Percentiles rank a stretch among this genome's conserved stretches.
These are phyloP conservation scores for Malachius bipustulatus DNA, from an alignment of 2,888 invertebrate genomes.

Conservation along the genomic window DNA sequence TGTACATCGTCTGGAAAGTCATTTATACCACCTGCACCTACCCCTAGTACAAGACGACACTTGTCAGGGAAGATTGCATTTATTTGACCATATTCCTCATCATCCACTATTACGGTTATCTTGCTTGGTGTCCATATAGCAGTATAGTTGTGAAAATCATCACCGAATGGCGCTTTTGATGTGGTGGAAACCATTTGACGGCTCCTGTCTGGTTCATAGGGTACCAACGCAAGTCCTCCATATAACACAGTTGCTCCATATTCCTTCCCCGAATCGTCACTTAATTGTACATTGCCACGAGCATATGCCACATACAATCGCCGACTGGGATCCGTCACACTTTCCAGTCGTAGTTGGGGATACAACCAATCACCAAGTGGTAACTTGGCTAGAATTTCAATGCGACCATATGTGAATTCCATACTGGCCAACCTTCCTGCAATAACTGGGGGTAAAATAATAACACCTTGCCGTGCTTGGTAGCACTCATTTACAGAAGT, in stretches of 20 bases:
- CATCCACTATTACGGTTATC: too few species aligned
- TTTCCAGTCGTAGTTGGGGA: slow-evolving; percentile 34
- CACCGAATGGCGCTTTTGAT: slow-evolving; percentile 16
- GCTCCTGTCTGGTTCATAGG: slow-evolving; percentile 32
- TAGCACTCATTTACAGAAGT: slow-evolving; percentile 26
- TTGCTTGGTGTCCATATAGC: slow-evolving; percentile 54
- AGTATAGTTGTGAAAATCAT: slow-evolving; percentile 37
- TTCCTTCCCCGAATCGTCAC: slow-evolving; percentile 31
- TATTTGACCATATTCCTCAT: too few species aligned
- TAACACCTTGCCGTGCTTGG: too few species aligned
- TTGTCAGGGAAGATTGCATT: too few species aligned
- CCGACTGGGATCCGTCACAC: slow-evolving; percentile 15
- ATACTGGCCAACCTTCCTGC: slow-evolving; percentile 40
- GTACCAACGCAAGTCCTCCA: slow-evolving; percentile 40
- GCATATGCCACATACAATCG: slow-evolving; percentile 31
- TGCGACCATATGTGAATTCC: slow-evolving; percentile 39
- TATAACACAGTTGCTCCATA: slow-evolving; percentile 38
- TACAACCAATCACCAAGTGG: slow-evolving; percentile 45
- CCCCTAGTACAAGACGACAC: slow-evolving; percentile 52
- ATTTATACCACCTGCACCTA: slow-evolving; percentile 55
- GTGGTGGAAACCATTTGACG: slow-evolving; percentile 26
- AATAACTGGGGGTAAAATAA: slow-evolving; percentile 38
- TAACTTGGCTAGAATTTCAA: slow-evolving; percentile 42
- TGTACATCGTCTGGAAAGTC: slow-evolving; percentile 49
- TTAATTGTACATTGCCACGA: slow-evolving; percentile 32